A percentile compares a stretch with the other conserved stretches of the same genome.
These are phyloP conservation scores for Ovis canadensis DNA, from an alignment of 2,113 vertebrate species.

Conservation along the genomic window DNA sequence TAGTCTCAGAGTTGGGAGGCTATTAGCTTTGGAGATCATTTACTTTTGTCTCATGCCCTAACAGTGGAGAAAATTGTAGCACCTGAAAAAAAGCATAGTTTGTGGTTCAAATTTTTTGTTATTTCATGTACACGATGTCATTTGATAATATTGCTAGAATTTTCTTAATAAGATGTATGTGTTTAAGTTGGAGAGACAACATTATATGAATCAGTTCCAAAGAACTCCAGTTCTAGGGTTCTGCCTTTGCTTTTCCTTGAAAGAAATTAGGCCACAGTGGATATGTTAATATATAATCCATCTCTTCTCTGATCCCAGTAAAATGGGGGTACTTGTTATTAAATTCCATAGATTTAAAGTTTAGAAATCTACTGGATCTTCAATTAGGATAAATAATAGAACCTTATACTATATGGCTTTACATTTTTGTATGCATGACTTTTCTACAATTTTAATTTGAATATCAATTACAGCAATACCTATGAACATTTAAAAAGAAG, in stretches of 20 bases:
- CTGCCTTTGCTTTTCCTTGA: neutral
- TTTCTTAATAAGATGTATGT: neutral
- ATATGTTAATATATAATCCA: neutral
- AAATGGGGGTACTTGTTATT: neutral
- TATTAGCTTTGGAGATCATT: neutral
- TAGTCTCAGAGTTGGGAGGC: neutral
- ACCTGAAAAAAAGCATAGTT: neutral
- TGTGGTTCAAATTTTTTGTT: neutral
- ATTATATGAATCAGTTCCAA: neutral
- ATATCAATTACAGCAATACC: neutral
- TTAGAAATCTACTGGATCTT: neutral
- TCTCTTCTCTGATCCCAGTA: neutral
- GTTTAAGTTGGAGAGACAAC: neutral
- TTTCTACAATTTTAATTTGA: constrained; percentile 20
- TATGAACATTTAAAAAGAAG: constrained; percentile 19
- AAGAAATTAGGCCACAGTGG: neutral
- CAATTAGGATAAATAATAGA: neutral
- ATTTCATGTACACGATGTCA: neutral
- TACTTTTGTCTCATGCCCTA: neutral
- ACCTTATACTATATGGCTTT: neutral
- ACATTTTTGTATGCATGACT: neutral
- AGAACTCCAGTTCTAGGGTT: neutral
- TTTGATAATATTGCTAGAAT: neutral
- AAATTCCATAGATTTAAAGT: neutral
- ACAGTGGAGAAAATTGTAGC: neutral